Evolutionary conservation across 2,797 vertebrate genomes (phyloP), one percentile per base, ranked within the genome.

Genomic region (Varecia variegata): DNA sequence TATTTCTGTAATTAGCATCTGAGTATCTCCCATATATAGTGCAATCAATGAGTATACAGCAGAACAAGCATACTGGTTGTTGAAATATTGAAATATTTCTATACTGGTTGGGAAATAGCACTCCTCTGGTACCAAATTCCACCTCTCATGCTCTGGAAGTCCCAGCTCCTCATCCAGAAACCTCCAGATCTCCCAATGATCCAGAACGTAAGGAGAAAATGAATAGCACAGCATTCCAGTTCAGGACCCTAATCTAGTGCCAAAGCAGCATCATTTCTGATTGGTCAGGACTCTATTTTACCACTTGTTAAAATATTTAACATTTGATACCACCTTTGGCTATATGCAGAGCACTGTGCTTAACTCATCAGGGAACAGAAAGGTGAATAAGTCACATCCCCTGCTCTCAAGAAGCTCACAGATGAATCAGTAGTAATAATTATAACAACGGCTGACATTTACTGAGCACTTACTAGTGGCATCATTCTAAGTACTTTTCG

Each of bases 271-370:
- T 54, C 81, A 25, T 52, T 25, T 40, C 50, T 54, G 70, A 40
- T 47, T 68, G 67, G 43, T 23, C 56, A 70, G 27, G 21, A 58
- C 32, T 35, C 60, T 25, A 40, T 32, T 54, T 6, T 60, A 45
- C 58, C 8, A 7, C 50, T 80, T 93, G 90, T 89, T 90, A 81
- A 94, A 77, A 92, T 85, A 84, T 43, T 60, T 73, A 62, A 62
- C 54, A 79, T 13, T 94, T 92, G 30, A 62, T 32, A 68, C 82
- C 35, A 52, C 73, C 50, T 79, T 54, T 52, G 25, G 43, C 84
- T 85, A 13, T 47, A 65, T 89, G 43, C 77, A 96, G 67, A 80
- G 14, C 40, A 43, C 52, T 67, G 40, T 67, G 35, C 71, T 94
- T 84, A 89, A 54, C 90, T 92, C 74, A 85, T 68, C 11, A 17